Evolutionary conservation across 2,113 vertebrate species (phyloP).

Genomic region (Peromyscus polionotus): DNA sequence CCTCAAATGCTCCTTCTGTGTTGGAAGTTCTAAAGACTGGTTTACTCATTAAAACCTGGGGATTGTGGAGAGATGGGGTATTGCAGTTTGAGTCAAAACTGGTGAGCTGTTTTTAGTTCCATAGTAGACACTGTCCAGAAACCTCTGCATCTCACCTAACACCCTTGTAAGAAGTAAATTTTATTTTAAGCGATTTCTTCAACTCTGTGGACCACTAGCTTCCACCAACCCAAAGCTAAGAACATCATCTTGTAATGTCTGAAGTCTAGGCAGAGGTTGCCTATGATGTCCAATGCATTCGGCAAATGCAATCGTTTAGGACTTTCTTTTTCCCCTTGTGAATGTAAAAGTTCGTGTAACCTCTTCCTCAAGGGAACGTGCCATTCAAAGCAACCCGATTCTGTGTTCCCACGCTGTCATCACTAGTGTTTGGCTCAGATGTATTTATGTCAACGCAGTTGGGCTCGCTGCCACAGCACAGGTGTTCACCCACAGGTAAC

Average conservation of each 20-base stretch:
- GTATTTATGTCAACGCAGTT: neutral
- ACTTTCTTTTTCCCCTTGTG: too few relatives aligned
- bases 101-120: neutral
- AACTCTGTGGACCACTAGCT: neutral
- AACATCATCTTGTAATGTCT: neutral
- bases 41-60: neutral
- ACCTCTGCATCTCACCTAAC: neutral
- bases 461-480: accelerated
- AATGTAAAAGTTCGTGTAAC: neutral
- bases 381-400: neutral
- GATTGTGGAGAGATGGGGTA: too few relatives aligned
- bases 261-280: neutral
- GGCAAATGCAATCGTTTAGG: neutral
- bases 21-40: neutral
- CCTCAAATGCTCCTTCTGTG: neutral
- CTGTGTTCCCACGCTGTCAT: neutral
- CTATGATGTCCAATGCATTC: neutral
- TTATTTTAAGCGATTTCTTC: neutral
- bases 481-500: neutral
- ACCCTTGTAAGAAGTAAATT: neutral
- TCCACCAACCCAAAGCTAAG: neutral
- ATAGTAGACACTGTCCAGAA: neutral
- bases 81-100: neutral
- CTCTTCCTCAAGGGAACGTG: neutral
- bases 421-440: neutral